Evolutionary conservation across 2,797 vertebrate genomes (phyloP).

Genomic region (Podarcis lilfordi): DNA sequence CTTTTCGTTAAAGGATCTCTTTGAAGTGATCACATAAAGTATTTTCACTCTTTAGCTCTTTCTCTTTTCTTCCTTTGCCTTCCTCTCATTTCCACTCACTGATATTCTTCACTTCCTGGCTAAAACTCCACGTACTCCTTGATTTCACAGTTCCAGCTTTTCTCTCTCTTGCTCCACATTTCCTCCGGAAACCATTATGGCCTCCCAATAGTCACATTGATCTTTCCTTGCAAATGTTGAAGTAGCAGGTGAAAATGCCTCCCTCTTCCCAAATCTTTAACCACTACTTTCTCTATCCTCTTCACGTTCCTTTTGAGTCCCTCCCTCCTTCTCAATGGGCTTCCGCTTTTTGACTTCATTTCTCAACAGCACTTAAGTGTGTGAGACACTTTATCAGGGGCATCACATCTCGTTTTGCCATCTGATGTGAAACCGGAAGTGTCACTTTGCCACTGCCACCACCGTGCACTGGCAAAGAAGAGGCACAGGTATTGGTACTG

Average conservation of each 20-base stretch:
- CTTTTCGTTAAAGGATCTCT: too few species aligned
- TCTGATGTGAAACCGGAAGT: too few species aligned
- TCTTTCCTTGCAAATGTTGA: not conserved
- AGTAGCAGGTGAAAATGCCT: not conserved
- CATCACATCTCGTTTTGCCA: too few species aligned
- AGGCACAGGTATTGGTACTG: too few species aligned
- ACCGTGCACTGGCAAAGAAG: too few species aligned
- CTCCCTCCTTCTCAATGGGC: not conserved
- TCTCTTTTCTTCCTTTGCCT: not conserved
- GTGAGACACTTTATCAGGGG: not conserved
- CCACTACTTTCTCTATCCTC: too few species aligned
- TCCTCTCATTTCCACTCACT: not conserved
- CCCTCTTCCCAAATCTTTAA: not conserved
- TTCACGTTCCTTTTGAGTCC: not conserved
- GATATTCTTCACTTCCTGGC: not conserved
- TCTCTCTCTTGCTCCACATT: not conserved
- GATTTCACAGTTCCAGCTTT: not conserved
- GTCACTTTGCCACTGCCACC: too few species aligned
- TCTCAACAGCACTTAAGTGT: not conserved
- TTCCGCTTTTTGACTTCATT: not conserved
- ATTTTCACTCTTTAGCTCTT: too few species aligned
- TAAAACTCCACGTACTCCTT: not conserved
- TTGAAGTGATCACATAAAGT: too few species aligned
- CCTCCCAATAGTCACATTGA: too few species aligned
- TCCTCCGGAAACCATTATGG: too few species aligned